Evolutionary conservation across 2,797 vertebrate genomes (phyloP).

Genomic region (Remorina albescens): DNA sequence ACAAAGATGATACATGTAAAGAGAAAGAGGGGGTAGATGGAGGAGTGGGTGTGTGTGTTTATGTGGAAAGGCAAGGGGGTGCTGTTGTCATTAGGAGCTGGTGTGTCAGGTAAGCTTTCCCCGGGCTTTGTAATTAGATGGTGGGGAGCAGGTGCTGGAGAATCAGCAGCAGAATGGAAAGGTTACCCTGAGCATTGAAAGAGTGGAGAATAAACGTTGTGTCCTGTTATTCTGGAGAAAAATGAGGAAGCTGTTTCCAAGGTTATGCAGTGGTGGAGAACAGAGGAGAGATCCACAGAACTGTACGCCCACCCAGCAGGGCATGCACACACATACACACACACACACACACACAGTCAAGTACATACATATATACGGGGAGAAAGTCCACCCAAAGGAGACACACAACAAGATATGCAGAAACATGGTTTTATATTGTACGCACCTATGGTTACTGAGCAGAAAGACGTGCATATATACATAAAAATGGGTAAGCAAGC

Average conservation of each 20-base stretch:
- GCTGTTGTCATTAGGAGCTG: conserved; percentile 25
- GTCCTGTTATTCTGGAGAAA: conserved; percentile 39
- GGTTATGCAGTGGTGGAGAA: conserved; percentile 54
- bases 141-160: conserved; percentile 70
- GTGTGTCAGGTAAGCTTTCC: conserved; percentile 54
- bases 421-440: conserved; percentile 25
- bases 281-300: conserved; percentile 35
- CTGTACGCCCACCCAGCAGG: conserved; percentile 37
- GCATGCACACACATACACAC: conserved; percentile 7
- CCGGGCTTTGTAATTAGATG: conserved; percentile 46
- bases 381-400: not conserved
- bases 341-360: conserved; percentile 24
- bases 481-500: not conserved
- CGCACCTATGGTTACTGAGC: conserved; percentile 22
- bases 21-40: not conserved
- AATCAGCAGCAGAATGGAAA: conserved; percentile 46
- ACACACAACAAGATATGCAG: conserved; percentile 13
- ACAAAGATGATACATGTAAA: not conserved
- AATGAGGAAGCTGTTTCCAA: conserved; percentile 60
- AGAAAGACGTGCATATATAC: conserved; percentile 28
- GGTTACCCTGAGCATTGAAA: conserved; percentile 38
- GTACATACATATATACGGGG: not conserved
- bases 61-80: not conserved
- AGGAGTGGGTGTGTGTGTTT: not conserved
- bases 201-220: conserved; percentile 37